Evolutionary conservation across 2,113 vertebrate genomes (phyloP).

Genomic region (Apteryx mantelli): DNA sequence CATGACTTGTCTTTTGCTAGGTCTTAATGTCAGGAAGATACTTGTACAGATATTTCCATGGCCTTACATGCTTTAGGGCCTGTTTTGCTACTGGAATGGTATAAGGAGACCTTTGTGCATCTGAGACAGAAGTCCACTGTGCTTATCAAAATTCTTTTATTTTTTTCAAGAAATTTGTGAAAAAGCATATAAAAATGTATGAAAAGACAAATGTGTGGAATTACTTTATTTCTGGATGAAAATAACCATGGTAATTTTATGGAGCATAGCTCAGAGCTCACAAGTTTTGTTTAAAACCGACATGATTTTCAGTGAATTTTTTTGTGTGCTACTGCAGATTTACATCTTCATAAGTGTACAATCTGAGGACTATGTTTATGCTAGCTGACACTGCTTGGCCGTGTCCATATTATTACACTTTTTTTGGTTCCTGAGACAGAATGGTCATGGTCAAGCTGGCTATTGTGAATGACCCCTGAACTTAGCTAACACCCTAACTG

Average conservation of each 20-base stretch:
- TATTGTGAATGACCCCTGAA: neutral
- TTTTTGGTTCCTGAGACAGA: neutral
- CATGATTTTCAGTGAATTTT: neutral
- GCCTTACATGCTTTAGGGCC: neutral
- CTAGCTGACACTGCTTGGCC: neutral
- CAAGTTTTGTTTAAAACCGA: neutral
- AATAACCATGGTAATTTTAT: neutral
- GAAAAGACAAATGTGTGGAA: neutral
- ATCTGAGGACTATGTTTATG: neutral
- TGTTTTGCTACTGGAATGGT: neutral
- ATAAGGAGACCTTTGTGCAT: neutral
- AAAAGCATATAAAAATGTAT: neutral
- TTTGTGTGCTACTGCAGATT: neutral
- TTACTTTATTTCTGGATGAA: neutral
- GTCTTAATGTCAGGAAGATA: neutral
- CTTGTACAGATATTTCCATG: neutral
- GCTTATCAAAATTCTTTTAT: neutral
- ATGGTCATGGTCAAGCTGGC: neutral
- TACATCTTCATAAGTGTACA: neutral
- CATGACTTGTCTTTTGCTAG: neutral
- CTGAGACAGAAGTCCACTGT: neutral
- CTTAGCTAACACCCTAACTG: accelerated
- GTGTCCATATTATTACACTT: neutral
- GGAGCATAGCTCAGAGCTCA: neutral
- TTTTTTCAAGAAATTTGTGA: neutral